Conservation (phyloP, 1,140 invertebrate genomes). For the Latrodectus geometricus region DNA sequence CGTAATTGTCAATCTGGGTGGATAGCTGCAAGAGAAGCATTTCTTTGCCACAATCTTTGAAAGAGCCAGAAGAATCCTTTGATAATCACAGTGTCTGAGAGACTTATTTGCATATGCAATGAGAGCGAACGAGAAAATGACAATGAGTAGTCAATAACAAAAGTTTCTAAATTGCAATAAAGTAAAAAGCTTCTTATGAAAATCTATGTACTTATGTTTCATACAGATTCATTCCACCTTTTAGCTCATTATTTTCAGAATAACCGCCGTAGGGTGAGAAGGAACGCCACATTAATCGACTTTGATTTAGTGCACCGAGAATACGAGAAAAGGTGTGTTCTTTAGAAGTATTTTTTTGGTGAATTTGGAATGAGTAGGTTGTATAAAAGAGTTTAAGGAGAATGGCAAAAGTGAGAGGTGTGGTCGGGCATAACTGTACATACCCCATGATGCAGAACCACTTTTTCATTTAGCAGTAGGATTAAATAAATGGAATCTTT, state of each 20-base stretch:
- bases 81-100: neutral
- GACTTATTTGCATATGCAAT: slow-evolving; percentile 14
- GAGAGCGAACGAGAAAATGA: slow-evolving; percentile 29
- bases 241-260: slow-evolving; percentile 37
- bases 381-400: slow-evolving; percentile 51
- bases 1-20: neutral
- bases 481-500: slow-evolving; percentile 43
- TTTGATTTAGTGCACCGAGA: slow-evolving; percentile 49
- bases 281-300: slow-evolving; percentile 38
- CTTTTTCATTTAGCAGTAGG: slow-evolving; percentile 50
- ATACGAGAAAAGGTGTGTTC: slow-evolving; percentile 57
- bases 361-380: slow-evolving; percentile 53
- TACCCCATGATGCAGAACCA: slow-evolving; percentile 29
- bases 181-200: slow-evolving; percentile 46
- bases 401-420: slow-evolving; percentile 40
- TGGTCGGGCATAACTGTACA: slow-evolving; percentile 37
- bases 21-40: too few species aligned
- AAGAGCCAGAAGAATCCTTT: neutral
- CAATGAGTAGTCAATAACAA: neutral
- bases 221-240: slow-evolving; percentile 46
- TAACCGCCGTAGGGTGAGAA: slow-evolving; percentile 8
- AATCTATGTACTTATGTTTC: slow-evolving; percentile 44
- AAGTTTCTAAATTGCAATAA: slow-evolving; percentile 16
- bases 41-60: too few species aligned
- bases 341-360: neutral